A percentile compares a stretch with the other conserved stretches of the same genome.
Conservation (phyloP, 2,113 vertebrate species). For the Neogobius melanostomus region DNA sequence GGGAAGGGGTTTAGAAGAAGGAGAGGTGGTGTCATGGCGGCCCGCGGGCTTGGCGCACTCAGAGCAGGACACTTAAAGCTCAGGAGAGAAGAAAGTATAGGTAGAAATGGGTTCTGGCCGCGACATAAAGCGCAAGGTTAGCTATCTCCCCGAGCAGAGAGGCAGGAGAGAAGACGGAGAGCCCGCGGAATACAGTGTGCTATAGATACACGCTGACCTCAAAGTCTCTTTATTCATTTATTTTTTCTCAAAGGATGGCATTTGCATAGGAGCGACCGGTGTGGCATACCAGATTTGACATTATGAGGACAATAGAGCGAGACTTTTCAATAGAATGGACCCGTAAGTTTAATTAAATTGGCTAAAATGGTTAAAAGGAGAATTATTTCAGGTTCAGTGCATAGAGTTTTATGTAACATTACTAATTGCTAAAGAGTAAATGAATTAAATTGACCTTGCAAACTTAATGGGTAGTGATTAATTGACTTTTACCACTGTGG, state of each 20-base stretch:
- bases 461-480: too few species aligned
- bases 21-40: constrained; percentile 12
- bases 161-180: neutral
- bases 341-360: neutral
- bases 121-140: constrained; percentile 33
- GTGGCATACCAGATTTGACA: neutral
- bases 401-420: too few species aligned
- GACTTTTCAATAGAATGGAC: neutral
- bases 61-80: constrained; percentile 6
- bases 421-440: too few species aligned
- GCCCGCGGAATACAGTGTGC: neutral
- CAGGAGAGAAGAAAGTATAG: constrained; percentile 22
- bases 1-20: neutral
- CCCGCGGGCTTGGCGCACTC: constrained; percentile 15
- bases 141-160: constrained; percentile 46
- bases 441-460: too few species aligned
- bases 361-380: neutral
- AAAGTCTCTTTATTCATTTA: constrained; percentile 10
- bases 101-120: constrained; percentile 31
- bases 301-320: neutral
- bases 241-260: neutral
- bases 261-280: constrained; percentile 1
- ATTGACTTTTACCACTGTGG: too few species aligned
- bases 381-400: neutral
- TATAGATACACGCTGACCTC: constrained; percentile 8